Evolutionary conservation across 2,888 invertebrate species (phyloP).

Genomic region (Bhutanitis thaidina): DNA sequence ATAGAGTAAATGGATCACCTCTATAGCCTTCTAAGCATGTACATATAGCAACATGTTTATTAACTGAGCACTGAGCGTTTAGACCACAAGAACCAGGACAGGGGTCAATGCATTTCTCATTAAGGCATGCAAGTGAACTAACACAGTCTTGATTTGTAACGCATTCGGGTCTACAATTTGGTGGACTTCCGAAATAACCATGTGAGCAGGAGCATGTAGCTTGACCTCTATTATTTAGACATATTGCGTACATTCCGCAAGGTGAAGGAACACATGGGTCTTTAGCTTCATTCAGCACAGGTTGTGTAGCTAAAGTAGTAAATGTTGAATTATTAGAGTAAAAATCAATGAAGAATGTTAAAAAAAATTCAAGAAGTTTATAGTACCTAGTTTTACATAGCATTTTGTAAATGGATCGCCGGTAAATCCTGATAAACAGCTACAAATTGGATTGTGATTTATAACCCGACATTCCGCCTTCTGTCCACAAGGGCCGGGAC

Average conservation of each 20-base stretch:
- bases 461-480: constrained; percentile 85
- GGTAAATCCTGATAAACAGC: constrained; percentile 80
- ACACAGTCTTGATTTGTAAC: constrained; percentile 83
- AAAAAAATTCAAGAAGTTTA: not conserved
- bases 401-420: constrained; percentile 86
- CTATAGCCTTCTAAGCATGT: constrained; percentile 78
- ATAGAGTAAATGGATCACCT: constrained; percentile 81
- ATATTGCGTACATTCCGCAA: constrained; percentile 82
- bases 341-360: too few relatives aligned
- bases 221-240: constrained; percentile 75
- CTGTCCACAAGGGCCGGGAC: constrained; percentile 85
- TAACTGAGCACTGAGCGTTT: constrained; percentile 77
- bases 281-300: constrained; percentile 53
- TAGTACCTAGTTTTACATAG: constrained; percentile 72
- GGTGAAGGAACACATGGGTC: constrained; percentile 85
- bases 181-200: constrained; percentile 82
- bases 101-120: constrained; percentile 83
- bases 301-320: constrained; percentile 46
- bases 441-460: constrained; percentile 86
- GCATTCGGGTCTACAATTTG: constrained; percentile 85
- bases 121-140: constrained; percentile 82
- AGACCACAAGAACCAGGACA: constrained; percentile 85
- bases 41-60: constrained; percentile 83
- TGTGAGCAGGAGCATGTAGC: constrained; percentile 82
- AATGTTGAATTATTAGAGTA: not conserved